Evolutionary conservation across 2,888 invertebrate species (phyloP).

Genomic region (Danaus chrysippus): DNA sequence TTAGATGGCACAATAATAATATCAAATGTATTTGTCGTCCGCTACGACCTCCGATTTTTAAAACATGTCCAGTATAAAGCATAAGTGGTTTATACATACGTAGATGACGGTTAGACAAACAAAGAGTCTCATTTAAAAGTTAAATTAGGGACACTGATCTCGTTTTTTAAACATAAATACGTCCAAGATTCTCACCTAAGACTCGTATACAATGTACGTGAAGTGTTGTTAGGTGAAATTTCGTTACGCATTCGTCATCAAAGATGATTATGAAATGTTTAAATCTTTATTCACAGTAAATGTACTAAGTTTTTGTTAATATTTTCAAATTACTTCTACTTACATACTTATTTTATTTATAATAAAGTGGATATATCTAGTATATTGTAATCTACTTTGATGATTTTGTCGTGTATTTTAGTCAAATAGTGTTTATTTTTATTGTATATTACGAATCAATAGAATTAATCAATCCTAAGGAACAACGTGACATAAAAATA

Average conservation of each 20-base stretch:
- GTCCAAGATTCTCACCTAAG: constrained; percentile 36
- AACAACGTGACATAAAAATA: constrained; percentile 41
- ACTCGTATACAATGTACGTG: constrained; percentile 14
- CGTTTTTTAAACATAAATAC: constrained; percentile 60
- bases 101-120: constrained; percentile 67
- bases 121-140: constrained; percentile 69
- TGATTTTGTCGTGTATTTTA: not conserved
- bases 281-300: too few species aligned
- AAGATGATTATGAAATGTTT: too few species aligned
- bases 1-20: constrained; percentile 68
- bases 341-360: too few species aligned
- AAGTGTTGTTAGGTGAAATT: not conserved
- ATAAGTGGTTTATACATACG: constrained; percentile 65
- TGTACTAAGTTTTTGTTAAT: too few species aligned
- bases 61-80: constrained; percentile 48
- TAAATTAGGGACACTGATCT: constrained; percentile 62
- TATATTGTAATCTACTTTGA: not conserved
- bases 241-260: too few species aligned
- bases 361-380: too few species aligned
- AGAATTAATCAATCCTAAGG: constrained; percentile 33
- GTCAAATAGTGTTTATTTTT: not conserved
- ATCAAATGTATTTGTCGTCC: constrained; percentile 67
- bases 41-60: constrained; percentile 62
- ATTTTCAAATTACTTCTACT: too few species aligned
- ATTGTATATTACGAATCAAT: constrained; percentile 16